Conservation (phyloP, 2,113 vertebrate genomes). For the Lipotes vexillifer region DNA sequence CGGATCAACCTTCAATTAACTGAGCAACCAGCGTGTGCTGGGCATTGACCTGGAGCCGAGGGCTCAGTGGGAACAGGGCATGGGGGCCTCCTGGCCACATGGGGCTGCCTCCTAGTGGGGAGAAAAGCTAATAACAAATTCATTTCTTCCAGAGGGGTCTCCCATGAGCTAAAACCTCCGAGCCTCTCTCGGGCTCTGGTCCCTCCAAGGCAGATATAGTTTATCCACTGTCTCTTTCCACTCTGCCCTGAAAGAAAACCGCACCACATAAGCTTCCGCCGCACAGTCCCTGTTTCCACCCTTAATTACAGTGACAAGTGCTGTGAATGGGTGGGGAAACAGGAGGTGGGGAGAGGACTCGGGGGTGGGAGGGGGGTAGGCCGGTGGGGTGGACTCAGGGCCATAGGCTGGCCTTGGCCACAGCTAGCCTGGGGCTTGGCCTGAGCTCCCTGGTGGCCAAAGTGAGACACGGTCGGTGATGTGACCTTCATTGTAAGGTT, state of each 20-base stretch:
- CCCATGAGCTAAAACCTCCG: background rate
- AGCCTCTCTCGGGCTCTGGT: background rate
- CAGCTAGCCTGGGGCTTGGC: background rate
- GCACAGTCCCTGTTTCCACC: background rate
- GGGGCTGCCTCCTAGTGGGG: background rate
- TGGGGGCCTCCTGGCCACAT: too few relatives aligned
- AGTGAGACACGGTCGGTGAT: background rate
- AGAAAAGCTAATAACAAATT: background rate
- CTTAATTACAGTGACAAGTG: background rate
- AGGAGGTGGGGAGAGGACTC: background rate
- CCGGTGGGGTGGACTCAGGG: background rate
- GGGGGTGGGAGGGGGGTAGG: accelerated
- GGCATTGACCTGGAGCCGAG: background rate
- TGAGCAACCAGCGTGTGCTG: accelerated
- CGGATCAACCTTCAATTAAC: too few relatives aligned
- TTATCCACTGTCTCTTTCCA: background rate
- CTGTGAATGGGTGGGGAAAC: accelerated
- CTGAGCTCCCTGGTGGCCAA: background rate
- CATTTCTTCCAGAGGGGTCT: background rate
- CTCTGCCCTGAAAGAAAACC: background rate
- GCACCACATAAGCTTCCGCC: background rate
- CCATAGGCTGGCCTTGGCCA: background rate
- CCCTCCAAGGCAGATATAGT: too few relatives aligned
- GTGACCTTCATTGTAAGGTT: background rate
- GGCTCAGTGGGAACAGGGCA: background rate